These are phyloP conservation scores for Erpobdella octoculata DNA, from an alignment of 2,888 invertebrate genomes.

Conservation along the genomic window DNA sequence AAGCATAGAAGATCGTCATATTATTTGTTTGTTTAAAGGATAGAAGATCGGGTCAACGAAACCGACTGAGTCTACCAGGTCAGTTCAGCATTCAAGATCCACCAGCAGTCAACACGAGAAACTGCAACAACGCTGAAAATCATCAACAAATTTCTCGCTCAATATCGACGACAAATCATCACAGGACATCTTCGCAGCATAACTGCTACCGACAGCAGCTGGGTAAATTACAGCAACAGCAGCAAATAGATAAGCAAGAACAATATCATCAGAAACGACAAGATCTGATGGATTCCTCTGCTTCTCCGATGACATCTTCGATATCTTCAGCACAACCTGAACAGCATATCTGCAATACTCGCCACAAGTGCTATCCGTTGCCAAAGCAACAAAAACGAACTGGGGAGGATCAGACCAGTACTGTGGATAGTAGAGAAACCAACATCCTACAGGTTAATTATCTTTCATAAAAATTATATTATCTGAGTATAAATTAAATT, in stretches of 20 bases:
- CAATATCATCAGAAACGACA: not conserved
- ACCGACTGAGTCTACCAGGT: not conserved
- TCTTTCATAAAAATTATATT: too few relatives aligned
- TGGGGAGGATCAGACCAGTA: too few relatives aligned
- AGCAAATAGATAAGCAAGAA: not conserved
- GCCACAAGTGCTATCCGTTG: too few relatives aligned
- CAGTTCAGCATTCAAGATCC: not conserved
- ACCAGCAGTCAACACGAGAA: not conserved
- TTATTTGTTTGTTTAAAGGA: too few relatives aligned
- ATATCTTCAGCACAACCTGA: too few relatives aligned
- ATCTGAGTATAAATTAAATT: too few relatives aligned
- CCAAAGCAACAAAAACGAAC: too few relatives aligned
- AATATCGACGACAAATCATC: not conserved
- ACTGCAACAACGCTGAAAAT: not conserved
- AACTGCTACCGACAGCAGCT: not conserved
- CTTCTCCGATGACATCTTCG: too few relatives aligned
- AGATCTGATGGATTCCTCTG: not conserved
- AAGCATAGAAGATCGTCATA: too few relatives aligned
- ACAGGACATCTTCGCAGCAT: not conserved
- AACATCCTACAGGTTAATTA: too few relatives aligned
- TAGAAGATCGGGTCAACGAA: not conserved
- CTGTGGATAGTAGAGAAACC: too few relatives aligned
- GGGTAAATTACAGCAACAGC: not conserved
- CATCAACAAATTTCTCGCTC: not conserved
- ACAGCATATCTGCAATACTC: too few relatives aligned